phyloP scores from a whole-genome alignment of 2,888 invertebrate species.

The Blastobasis adustella region DNA sequence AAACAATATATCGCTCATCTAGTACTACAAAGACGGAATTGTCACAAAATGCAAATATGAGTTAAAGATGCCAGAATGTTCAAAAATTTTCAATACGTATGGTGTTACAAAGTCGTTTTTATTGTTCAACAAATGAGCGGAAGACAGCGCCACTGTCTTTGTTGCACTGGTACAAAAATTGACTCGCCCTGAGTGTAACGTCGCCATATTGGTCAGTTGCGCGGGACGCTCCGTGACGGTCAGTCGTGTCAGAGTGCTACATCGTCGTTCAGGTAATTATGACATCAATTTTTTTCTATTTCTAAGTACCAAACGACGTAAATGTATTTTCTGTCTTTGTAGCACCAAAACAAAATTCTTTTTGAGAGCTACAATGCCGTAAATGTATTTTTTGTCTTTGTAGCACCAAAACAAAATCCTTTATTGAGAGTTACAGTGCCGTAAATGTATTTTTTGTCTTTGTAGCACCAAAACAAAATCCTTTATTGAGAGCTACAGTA shows the following conservation, averaged over 20 bases:
- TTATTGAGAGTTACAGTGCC: neutral
- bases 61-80: neutral
- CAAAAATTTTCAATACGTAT: neutral
- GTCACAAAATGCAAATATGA: neutral
- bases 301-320: neutral
- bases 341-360: neutral
- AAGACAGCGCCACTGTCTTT: neutral
- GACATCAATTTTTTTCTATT: conserved; percentile 5
- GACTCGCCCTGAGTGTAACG: neutral
- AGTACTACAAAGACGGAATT: neutral
- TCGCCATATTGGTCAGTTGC: conserved; percentile 5
- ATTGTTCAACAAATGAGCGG: neutral
- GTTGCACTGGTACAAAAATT: neutral
- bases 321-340: neutral
- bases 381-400: neutral
- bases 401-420: neutral
- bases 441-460: neutral
- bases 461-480: neutral
- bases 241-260: conserved; percentile 6
- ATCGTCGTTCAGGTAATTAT: conserved; percentile 10
- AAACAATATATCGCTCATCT: neutral
- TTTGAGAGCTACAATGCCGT: neutral
- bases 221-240: conserved; percentile 5
- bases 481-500: neutral
- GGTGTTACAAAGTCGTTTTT: neutral